Percentiles rank a stretch among this genome's conserved stretches.
phyloP scores from a whole-genome alignment of 2,797 vertebrate genomes.

The Florisuga fusca region DNA sequence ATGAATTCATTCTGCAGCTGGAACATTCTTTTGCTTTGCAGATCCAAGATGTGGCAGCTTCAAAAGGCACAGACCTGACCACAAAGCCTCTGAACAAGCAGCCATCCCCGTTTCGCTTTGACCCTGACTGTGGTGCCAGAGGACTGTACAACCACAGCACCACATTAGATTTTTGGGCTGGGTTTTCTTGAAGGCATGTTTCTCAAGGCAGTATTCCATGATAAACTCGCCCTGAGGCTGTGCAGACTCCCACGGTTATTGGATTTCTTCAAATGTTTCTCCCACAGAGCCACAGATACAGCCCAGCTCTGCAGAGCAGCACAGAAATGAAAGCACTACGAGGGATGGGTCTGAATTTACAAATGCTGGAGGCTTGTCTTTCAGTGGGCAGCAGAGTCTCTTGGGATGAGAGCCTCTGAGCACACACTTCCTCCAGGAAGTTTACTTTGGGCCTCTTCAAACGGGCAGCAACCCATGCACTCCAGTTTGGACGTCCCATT shows the following conservation, averaged over 20 bases:
- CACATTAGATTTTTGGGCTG: neutral
- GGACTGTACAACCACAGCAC: neutral
- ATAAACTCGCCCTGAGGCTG: neutral
- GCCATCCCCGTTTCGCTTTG: neutral
- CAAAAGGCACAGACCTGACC: neutral
- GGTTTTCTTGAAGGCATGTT: neutral
- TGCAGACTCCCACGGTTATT: conserved; percentile 10
- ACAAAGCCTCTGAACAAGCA: neutral
- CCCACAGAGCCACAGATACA: neutral
- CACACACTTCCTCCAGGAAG: conserved; percentile 46
- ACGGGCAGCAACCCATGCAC: neutral
- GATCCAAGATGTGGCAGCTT: neutral
- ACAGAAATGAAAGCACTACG: neutral
- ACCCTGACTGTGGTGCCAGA: neutral
- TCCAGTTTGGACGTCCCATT: neutral
- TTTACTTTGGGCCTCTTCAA: conserved; percentile 48
- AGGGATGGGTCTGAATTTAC: neutral
- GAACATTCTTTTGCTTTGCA: neutral
- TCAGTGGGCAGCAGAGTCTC: neutral
- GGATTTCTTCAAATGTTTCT: neutral
- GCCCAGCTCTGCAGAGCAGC: neutral
- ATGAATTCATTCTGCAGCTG: neutral
- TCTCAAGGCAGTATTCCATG: conserved; percentile 19
- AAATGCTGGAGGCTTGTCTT: neutral
- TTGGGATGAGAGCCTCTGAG: neutral